phyloP scores from a whole-genome alignment of 2,888 invertebrate genomes.

The Microplitis deprimator region DNA sequence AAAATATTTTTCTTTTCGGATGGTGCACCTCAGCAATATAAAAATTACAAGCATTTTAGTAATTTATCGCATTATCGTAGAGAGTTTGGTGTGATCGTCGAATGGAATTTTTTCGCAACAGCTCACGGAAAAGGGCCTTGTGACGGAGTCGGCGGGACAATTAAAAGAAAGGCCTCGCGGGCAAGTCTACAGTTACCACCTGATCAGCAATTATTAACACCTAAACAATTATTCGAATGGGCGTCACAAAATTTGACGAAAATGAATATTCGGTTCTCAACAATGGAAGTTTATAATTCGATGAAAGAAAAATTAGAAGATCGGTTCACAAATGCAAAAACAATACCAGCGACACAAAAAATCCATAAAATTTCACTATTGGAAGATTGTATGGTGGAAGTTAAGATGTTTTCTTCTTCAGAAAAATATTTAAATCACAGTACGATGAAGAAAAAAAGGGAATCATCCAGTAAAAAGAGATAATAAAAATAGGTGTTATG shows the following conservation, averaged over 20 bases:
- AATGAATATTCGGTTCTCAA: slow-evolving; percentile 29
- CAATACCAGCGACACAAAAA: slow-evolving; percentile 37
- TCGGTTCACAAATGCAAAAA: slow-evolving; percentile 30
- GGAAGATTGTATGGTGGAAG: slow-evolving; percentile 18
- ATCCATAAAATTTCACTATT: slow-evolving; percentile 1
- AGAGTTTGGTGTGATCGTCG: slow-evolving; percentile 24
- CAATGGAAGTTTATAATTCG: slow-evolving; percentile 20
- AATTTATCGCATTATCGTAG: slow-evolving; percentile 28
- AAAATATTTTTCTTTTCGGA: too few relatives aligned
- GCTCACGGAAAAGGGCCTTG: too few relatives aligned
- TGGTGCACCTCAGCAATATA: slow-evolving; percentile 12
- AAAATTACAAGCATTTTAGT: slow-evolving; percentile 37
- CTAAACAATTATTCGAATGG: slow-evolving; percentile 41
- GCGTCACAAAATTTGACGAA: slow-evolving; percentile 30
- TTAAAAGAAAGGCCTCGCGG: too few relatives aligned
- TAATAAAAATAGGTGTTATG: slow-evolving; percentile 15
- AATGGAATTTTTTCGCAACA: slow-evolving; percentile 33
- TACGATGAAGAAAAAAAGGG: slow-evolving; percentile 11
- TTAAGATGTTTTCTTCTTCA: slow-evolving; percentile 20
- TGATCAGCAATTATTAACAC: slow-evolving; percentile 21
- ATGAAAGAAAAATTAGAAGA: slow-evolving; percentile 35
- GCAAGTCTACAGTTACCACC: too few relatives aligned
- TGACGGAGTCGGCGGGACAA: too few relatives aligned
- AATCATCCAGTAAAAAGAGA: slow-evolving; percentile 23
- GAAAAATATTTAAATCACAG: slow-evolving; percentile 16